Conservation (phyloP, 2,888 invertebrate genomes). For the Nephrotoma flavescens region DNA sequence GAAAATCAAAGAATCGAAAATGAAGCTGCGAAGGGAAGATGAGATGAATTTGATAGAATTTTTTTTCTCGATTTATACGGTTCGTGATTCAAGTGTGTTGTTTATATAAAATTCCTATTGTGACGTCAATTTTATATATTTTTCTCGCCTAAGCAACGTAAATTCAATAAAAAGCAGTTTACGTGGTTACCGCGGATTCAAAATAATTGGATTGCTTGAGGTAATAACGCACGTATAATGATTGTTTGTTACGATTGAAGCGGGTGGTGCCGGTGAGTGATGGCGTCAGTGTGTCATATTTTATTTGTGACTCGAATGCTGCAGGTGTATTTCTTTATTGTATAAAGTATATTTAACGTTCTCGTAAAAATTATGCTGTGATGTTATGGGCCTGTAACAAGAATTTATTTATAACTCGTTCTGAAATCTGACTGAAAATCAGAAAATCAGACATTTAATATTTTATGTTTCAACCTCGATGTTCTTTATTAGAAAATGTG, state of each 20-base stretch:
- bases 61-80: neutral
- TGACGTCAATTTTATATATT: neutral
- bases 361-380: no score
- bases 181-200: neutral
- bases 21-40: neutral
- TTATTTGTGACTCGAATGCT: no score
- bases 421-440: no score
- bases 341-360: no score
- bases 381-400: no score
- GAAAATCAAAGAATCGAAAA: neutral
- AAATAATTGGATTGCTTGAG: neutral
- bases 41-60: neutral
- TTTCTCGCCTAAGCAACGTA: neutral
- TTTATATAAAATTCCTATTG: neutral
- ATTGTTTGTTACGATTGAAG: neutral
- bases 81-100: neutral
- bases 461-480: no score
- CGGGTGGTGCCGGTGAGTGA: no score
- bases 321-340: no score
- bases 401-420: no score
- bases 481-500: no score
- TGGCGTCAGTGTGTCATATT: no score
- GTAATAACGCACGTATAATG: neutral
- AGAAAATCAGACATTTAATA: no score
- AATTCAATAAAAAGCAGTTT: neutral